A percentile compares a stretch with the other conserved stretches of the same genome.
These are phyloP conservation scores for Pachycephus smyrnensis DNA, from an alignment of 2,888 invertebrate species.

Conservation along the genomic window DNA sequence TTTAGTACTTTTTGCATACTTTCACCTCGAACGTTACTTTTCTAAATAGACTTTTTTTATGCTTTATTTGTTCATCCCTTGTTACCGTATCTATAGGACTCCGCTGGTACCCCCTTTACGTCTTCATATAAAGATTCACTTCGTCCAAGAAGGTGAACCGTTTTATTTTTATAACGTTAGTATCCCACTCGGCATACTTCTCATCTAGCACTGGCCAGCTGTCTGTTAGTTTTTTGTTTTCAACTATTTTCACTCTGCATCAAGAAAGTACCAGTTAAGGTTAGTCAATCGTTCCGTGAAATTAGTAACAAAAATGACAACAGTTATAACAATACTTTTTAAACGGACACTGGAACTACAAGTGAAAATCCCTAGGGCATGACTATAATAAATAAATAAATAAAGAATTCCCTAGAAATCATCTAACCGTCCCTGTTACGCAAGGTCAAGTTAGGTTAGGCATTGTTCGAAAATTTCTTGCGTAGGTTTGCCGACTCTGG, in stretches of 20 bases:
- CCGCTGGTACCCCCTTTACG: neutral
- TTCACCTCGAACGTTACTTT: neutral
- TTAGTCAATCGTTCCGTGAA: neutral
- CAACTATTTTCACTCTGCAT: neutral
- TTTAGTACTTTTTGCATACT: neutral
- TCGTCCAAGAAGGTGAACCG: neutral
- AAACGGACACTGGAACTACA: no score
- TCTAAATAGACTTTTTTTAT: neutral
- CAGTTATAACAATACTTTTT: no score
- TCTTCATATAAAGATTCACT: neutral
- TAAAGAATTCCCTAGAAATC: neutral
- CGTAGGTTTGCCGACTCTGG: neutral
- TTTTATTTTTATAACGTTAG: conserved; percentile 36
- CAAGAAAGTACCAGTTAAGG: neutral
- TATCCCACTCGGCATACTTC: conserved; percentile 42
- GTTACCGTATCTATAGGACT: neutral
- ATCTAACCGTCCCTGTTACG: neutral
- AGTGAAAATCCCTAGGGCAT: no score
- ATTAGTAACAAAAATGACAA: no score
- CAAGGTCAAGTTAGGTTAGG: neutral
- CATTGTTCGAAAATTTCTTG: neutral
- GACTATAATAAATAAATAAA: neutral
- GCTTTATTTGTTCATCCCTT: neutral
- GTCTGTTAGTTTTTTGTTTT: conserved; percentile 6
- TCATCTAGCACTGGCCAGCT: conserved; percentile 51